Evolutionary conservation across 2,888 invertebrate genomes (phyloP).

Genomic region (Plusia festucae): DNA sequence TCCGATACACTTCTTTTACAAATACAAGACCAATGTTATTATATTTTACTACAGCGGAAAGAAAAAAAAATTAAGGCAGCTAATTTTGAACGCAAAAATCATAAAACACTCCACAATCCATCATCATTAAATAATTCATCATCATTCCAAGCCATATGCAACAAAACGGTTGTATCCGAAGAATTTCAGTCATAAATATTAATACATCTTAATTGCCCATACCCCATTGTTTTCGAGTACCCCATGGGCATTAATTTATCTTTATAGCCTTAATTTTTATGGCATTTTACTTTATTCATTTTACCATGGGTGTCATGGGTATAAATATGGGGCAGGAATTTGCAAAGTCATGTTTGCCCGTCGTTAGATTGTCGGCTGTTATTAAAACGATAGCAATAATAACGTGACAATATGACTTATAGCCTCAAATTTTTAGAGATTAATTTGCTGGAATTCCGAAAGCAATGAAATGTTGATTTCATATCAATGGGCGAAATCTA

Average conservation of each 20-base stretch:
- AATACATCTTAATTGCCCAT: slow-evolving; percentile 34
- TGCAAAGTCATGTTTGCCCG: slow-evolving; percentile 24
- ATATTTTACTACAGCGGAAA: neutral
- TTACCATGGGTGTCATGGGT: slow-evolving; percentile 14
- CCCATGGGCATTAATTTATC: slow-evolving; percentile 25
- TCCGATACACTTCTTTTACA: too few relatives aligned
- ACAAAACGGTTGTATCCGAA: slow-evolving; percentile 10
- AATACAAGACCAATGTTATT: neutral
- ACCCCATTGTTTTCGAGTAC: slow-evolving; percentile 31
- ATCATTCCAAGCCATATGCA: neutral
- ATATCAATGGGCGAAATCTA: neutral
- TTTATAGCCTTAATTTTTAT: slow-evolving; percentile 29
- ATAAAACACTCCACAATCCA: neutral
- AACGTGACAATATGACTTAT: slow-evolving; percentile 13
- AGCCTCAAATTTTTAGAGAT: neutral
- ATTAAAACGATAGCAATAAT: slow-evolving; percentile 19
- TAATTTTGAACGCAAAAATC: neutral
- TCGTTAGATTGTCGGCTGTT: slow-evolving; percentile 11
- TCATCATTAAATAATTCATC: neutral
- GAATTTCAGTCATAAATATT: slow-evolving; percentile 21
- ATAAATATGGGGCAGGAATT: slow-evolving; percentile 19
- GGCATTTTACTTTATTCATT: slow-evolving; percentile 15
- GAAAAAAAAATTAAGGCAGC: neutral
- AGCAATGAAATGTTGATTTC: neutral
- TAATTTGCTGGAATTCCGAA: neutral